Conservation (phyloP, 2,888 invertebrate genomes). For the Drosophila subsilvestris region DNA sequence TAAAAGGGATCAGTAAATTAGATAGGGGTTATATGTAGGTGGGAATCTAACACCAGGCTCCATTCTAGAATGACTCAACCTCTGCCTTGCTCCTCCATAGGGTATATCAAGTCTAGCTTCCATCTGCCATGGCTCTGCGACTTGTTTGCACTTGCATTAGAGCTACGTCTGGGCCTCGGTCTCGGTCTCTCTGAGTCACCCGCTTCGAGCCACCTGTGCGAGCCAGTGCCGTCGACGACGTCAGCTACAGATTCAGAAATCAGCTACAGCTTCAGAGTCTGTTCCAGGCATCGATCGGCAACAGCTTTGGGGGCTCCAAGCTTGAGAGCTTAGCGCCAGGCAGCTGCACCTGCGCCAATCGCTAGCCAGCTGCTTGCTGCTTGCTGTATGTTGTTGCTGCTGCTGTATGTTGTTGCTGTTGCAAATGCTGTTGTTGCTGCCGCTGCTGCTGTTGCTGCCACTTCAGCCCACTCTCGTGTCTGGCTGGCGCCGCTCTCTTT, state of each 20-base stretch:
- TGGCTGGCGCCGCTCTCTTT: slow-evolving; percentile 62
- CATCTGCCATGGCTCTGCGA: background rate
- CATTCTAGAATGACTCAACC: too few species aligned
- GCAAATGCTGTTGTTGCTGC: slow-evolving; percentile 14
- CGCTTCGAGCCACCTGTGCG: slow-evolving; percentile 49
- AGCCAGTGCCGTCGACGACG: slow-evolving; percentile 35
- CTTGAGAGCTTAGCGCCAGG: slow-evolving; percentile 69
- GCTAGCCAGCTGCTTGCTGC: slow-evolving; percentile 59
- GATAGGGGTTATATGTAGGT: too few species aligned
- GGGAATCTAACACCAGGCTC: too few species aligned
- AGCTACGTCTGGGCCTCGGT: slow-evolving; percentile 12
- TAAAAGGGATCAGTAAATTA: too few species aligned
- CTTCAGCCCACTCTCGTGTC: slow-evolving; percentile 40
- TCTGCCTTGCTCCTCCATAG: too few species aligned
- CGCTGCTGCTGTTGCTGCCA: slow-evolving; percentile 28
- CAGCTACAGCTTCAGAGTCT: slow-evolving; percentile 6
- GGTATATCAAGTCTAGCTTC: slow-evolving; percentile 7
- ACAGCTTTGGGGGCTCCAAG: slow-evolving; percentile 10
- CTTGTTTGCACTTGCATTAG: slow-evolving; percentile 34
- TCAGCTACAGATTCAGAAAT: slow-evolving; percentile 18
- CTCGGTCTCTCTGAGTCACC: slow-evolving; percentile 30
- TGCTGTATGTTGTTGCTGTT: slow-evolving; percentile 59
- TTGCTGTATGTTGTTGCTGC: slow-evolving; percentile 17
- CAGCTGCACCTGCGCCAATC: slow-evolving; percentile 78
- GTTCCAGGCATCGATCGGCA: background rate